Conservation (phyloP, 1,140 invertebrate species). For the Lucilia cuprina region DNA sequence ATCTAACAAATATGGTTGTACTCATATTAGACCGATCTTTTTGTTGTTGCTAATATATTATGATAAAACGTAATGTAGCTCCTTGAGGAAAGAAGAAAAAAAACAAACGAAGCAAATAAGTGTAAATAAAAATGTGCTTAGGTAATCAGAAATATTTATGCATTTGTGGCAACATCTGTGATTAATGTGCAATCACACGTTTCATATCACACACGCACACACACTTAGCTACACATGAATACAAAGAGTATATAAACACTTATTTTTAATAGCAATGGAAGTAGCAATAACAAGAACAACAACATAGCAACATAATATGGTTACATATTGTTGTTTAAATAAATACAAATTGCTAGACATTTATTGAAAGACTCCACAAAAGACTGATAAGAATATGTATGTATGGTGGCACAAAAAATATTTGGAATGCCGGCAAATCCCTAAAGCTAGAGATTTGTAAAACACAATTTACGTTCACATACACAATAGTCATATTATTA, state of each 20-base stretch:
- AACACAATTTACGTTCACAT: not conserved
- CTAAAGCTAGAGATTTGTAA: not conserved
- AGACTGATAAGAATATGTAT: not conserved
- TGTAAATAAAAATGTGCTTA: not conserved
- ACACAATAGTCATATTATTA: not conserved
- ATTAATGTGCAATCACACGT: constrained; percentile 38
- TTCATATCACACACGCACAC: not conserved
- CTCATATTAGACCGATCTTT: too few species aligned
- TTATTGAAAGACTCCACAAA: not conserved
- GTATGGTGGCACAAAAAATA: not conserved
- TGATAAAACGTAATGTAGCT: too few species aligned
- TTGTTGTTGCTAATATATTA: too few species aligned
- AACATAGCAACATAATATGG: not conserved
- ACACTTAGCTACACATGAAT: too few species aligned
- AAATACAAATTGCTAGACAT: not conserved
- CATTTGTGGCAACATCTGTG: constrained; percentile 32
- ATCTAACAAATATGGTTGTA: too few species aligned
- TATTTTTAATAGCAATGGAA: not conserved
- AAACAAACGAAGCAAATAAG: not conserved
- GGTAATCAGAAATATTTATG: not conserved
- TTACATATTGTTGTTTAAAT: not conserved
- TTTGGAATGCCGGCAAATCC: not conserved
- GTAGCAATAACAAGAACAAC: not conserved
- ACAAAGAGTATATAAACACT: too few species aligned
- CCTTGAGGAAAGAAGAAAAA: not conserved